Base-by-base conservation (phyloP, 2,888 invertebrate genomes). In the Prionchulus punctatus region DNA sequence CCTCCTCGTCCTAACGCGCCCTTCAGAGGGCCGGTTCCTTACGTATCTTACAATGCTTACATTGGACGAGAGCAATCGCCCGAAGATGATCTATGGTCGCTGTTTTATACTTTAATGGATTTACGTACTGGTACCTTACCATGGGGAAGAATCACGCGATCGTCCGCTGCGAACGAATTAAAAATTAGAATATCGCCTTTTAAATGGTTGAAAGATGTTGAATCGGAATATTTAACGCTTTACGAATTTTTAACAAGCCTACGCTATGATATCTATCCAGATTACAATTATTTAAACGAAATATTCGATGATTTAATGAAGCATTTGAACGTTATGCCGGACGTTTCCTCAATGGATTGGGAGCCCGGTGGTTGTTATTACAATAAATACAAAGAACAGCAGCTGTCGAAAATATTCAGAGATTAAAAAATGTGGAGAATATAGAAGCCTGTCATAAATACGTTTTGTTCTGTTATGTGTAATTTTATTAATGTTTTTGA, bases 21-120 rank as follows among this genome's bases (percentile, higher is more conserved):
- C 12, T 68, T 67, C 57, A 59, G 66, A 21, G 66, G 66, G 36
- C 66, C 66, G 2, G 60, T 62, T 18, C 61, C 65, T 53, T 67
- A 68, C 55, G 67, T 65, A 1, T 66, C 66, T 2, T 42, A 68
- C 43, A 60, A 61, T n/a, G 64, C 66, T 47, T 66, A 67, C 56
- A 62, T 64, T 45, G 55, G 65, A 26, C 58, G 60, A 51, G 65
- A 65, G 27, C 60, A 64, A 56, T 62, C 63, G 23, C 63, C 63
- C n/a, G 60, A 59, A 4, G 66, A 66, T 56, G 66, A 66, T 57
- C 53, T 66, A 4, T 60, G 61, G 61, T 59, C 60, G 30, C 57
- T 67, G 2, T 64, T 63, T 59, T 67, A 65, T 53, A 61, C 63
- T 18, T 52, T 66, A 30, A 49, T 66, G 30, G 66, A 67, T 52